phyloP scores from a whole-genome alignment of 2,113 vertebrate genomes.

The Apteryx owenii region DNA sequence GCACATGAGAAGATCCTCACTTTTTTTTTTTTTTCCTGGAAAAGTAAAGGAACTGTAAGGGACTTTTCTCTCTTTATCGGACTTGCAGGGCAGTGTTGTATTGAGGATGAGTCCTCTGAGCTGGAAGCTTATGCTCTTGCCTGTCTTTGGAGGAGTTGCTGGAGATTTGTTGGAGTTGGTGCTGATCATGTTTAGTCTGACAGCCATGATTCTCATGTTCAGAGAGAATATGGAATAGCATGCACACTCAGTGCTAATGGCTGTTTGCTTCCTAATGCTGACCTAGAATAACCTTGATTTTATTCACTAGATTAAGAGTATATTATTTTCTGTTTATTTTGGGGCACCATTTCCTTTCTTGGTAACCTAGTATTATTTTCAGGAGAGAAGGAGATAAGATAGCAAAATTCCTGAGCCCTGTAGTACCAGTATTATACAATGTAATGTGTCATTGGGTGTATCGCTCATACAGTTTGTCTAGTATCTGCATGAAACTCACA shows the following conservation, averaged over 20 bases:
- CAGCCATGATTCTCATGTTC: not conserved
- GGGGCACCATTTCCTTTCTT: not conserved
- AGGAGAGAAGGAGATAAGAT: not conserved
- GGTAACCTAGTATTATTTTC: not conserved
- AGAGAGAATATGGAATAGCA: not conserved
- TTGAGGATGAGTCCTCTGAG: not conserved
- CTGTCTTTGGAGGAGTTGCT: not conserved
- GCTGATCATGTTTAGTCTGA: slow-evolving; percentile 52
- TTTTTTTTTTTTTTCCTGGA: not conserved
- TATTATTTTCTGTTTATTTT: not conserved
- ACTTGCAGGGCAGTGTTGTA: not conserved
- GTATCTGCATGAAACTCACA: not conserved
- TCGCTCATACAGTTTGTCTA: not conserved
- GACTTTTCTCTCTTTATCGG: not conserved
- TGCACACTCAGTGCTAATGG: not conserved
- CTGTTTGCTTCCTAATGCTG: not conserved
- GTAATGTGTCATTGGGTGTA: not conserved
- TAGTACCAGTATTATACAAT: not conserved
- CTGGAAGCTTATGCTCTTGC: not conserved
- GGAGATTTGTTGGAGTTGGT: slow-evolving; percentile 62
- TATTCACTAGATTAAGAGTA: not conserved
- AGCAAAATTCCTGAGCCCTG: not conserved
- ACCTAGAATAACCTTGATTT: not conserved
- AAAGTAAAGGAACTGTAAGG: not conserved
- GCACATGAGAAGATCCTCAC: not conserved